phyloP scores from a whole-genome alignment of 37 sponge, comb jelly and placozoan species.

The Halichondria panicea region DNA sequence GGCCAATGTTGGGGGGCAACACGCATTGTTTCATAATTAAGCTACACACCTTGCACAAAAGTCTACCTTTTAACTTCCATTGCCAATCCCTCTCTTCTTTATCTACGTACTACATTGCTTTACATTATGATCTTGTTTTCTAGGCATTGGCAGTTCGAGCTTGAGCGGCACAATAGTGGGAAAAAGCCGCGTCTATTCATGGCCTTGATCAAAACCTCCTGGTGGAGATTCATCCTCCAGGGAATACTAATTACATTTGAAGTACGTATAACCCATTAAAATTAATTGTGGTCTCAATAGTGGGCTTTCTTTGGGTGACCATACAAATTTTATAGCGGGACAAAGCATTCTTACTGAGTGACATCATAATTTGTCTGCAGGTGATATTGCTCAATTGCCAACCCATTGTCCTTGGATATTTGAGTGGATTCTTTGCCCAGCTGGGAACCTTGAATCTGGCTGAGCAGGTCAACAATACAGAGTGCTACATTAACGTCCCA shows the following conservation, averaged over 20 bases:
- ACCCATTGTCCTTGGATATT: constrained; percentile 55
- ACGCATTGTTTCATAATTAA: too few relatives aligned
- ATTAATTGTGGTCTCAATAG: too few relatives aligned
- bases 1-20: too few relatives aligned
- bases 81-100: too few relatives aligned
- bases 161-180: too few relatives aligned
- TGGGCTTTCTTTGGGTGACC: too few relatives aligned
- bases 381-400: constrained; percentile 46
- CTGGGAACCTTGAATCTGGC: not conserved
- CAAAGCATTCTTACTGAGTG: not conserved
- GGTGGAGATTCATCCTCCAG: constrained; percentile 44
- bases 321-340: not conserved
- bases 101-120: too few relatives aligned
- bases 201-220: constrained; percentile 31
- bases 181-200: constrained; percentile 44
- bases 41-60: too few relatives aligned
- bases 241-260: constrained; percentile 12
- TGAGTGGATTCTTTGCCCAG: constrained; percentile 56
- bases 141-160: too few relatives aligned
- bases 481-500: not conserved
- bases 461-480: not conserved
- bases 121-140: too few relatives aligned
- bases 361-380: constrained; percentile 6
- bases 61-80: too few relatives aligned
- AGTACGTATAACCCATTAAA: too few relatives aligned